Evolutionary conservation across 53 echinoderm and acorn worm genomes (phyloP).

Genomic region (Echinarachnius parma): DNA sequence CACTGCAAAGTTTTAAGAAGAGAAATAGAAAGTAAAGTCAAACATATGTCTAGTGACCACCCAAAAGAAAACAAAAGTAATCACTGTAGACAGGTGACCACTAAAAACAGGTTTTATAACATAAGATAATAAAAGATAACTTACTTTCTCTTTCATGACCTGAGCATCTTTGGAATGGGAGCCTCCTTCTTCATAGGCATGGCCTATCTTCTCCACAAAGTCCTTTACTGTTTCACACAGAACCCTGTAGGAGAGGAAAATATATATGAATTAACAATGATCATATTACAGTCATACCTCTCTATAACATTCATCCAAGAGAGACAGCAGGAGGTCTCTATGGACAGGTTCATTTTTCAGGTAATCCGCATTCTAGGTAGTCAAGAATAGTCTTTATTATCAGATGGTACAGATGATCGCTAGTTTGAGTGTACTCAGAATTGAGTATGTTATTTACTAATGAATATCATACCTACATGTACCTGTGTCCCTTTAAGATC

Average conservation of each 20-base stretch:
- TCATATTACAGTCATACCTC: no score
- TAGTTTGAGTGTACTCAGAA: no score
- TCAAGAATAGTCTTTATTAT: no score
- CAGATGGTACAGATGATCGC: no score
- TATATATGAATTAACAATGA: neutral
- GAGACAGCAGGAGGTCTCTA: no score
- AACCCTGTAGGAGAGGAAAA: constrained; percentile 68
- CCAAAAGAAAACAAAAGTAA: neutral
- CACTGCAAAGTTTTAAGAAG: constrained; percentile 34
- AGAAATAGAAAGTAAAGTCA: neutral
- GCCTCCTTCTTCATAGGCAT: constrained; percentile 74
- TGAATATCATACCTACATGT: no score
- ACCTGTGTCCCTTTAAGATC: no score
- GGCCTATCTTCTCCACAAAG: constrained; percentile 93
- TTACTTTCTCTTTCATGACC: constrained; percentile 93
- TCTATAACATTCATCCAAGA: no score
- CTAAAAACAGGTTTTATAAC: neutral
- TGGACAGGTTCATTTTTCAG: no score
- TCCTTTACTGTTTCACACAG: constrained; percentile 93
- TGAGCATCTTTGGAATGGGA: constrained; percentile 67
- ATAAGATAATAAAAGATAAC: neutral
- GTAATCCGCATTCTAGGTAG: no score
- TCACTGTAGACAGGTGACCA: neutral
- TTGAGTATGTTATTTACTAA: no score
- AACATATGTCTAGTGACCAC: neutral